Evolutionary conservation across 37 sponge, comb jelly and placozoan species (phyloP).

Genomic region (Halisarca cf. caerulea): DNA sequence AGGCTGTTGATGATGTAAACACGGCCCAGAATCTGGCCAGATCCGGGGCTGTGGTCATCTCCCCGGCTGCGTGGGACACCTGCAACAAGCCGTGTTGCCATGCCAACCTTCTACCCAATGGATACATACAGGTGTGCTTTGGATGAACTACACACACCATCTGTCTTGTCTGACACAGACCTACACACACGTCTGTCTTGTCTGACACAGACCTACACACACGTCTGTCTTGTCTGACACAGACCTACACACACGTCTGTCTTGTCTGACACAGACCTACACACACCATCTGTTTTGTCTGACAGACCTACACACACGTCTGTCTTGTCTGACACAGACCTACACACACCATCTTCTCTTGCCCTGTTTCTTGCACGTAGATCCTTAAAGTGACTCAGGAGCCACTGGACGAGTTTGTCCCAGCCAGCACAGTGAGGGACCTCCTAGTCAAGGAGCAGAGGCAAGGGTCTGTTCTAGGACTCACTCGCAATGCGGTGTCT

Average conservation of each 20-base stretch:
- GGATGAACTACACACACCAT: too few species aligned
- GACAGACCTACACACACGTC: too few species aligned
- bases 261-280: too few species aligned
- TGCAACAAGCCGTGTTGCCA: constrained; percentile 51
- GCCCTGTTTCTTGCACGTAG: too few species aligned
- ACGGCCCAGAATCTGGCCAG: constrained; percentile 66
- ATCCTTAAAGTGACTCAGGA: neutral
- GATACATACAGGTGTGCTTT: neutral
- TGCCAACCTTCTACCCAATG: constrained; percentile 26
- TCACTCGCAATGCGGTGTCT: constrained; percentile 10
- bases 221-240: too few species aligned
- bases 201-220: too few species aligned
- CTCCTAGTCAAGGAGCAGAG: constrained; percentile 1
- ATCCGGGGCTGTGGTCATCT: constrained; percentile 81
- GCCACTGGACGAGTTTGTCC: neutral
- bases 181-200: too few species aligned
- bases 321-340: too few species aligned
- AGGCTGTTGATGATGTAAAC: constrained; percentile 87
- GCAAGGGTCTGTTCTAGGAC: neutral
- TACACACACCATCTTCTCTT: too few species aligned
- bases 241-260: too few species aligned
- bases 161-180: too few species aligned
- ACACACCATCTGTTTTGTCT: too few species aligned
- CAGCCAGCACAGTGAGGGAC: neutral
- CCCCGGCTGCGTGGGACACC: constrained; percentile 74